Conservation (phyloP, 2,113 vertebrate species). For the Regulus satrapa region DNA sequence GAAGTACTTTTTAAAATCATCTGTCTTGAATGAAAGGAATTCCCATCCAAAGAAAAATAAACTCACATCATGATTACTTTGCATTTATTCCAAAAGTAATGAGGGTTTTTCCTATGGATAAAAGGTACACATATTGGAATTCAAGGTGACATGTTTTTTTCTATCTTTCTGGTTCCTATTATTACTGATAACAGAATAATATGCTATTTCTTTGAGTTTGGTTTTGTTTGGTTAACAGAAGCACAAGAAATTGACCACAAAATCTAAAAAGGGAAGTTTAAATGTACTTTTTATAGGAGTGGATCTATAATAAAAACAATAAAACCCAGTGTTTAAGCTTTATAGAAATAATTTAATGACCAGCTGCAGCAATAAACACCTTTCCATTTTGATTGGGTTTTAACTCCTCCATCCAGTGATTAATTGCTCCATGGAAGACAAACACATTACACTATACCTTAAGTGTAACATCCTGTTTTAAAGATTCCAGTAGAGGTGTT, state of each 20-base stretch:
- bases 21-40: background rate
- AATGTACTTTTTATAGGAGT: slow-evolving; percentile 56
- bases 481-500: slow-evolving; percentile 38
- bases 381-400: slow-evolving; percentile 59
- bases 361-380: slow-evolving; percentile 65
- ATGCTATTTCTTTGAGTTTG: background rate
- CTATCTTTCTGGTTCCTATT: background rate
- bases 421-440: slow-evolving; percentile 54
- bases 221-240: slow-evolving; percentile 52
- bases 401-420: slow-evolving; percentile 45
- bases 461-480: slow-evolving; percentile 61
- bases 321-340: slow-evolving; percentile 55
- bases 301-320: slow-evolving; percentile 60
- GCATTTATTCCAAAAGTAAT: background rate
- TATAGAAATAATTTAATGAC: slow-evolving; percentile 64
- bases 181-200: background rate
- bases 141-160: background rate
- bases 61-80: background rate
- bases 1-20: background rate
- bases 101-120: background rate
- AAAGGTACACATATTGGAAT: background rate
- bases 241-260: slow-evolving; percentile 28
- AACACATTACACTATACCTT: slow-evolving; percentile 57
- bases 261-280: slow-evolving; percentile 55
- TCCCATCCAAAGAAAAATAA: background rate